Evolutionary conservation across 2,888 invertebrate species (phyloP).

Genomic region (Pollenia griseotomentosa): DNA sequence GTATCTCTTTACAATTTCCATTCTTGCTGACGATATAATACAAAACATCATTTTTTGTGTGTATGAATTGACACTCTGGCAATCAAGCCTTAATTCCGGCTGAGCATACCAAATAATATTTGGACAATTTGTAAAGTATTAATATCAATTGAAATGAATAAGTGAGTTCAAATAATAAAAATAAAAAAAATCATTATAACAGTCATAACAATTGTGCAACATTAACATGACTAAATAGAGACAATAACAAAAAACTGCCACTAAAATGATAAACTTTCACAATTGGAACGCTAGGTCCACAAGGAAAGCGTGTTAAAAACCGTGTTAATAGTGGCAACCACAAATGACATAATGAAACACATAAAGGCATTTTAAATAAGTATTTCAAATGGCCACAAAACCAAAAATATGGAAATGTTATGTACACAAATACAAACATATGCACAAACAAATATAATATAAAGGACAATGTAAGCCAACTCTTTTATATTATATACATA

Average conservation of each 20-base stretch:
- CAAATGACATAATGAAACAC: constrained; percentile 17
- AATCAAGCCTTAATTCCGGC: no score
- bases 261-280: constrained; percentile 28
- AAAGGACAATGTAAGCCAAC: not conserved
- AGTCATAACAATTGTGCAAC: not conserved
- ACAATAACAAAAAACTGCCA: not conserved
- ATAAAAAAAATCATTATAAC: constrained; percentile 19
- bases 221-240: not conserved
- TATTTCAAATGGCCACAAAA: constrained; percentile 41
- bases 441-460: not conserved
- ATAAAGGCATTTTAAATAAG: not conserved
- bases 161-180: constrained; percentile 16
- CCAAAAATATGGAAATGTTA: not conserved
- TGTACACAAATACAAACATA: not conserved
- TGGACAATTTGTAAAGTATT: constrained; percentile 51
- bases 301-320: constrained; percentile 36
- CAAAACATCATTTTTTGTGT: no score
- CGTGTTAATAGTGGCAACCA: constrained; percentile 48
- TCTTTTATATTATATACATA: no score
- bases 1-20: no score
- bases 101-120: not conserved
- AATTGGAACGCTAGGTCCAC: constrained; percentile 17
- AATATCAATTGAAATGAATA: constrained; percentile 41
- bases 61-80: no score
- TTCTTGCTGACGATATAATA: no score